Evolutionary conservation across 2,888 invertebrate species (phyloP).

Genomic region (Heteromyza rotundicornis): DNA sequence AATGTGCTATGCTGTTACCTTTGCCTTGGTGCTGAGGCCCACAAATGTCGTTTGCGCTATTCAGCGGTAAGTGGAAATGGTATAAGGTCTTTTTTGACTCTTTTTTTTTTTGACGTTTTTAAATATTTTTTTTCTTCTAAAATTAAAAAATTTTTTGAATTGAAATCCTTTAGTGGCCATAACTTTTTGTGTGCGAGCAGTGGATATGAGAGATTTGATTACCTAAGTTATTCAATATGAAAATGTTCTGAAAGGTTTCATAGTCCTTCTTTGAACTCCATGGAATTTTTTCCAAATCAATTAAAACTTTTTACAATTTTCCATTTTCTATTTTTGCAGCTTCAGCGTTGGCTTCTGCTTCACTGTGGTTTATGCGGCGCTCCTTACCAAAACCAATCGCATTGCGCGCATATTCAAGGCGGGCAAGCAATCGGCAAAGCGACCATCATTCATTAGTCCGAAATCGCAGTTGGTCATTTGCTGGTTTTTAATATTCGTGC

Average conservation of each 20-base stretch:
- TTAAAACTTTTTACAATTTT: no score
- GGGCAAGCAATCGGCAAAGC: constrained; percentile 92
- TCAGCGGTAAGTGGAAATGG: constrained; percentile 76
- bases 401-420: constrained; percentile 97
- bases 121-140: not conserved
- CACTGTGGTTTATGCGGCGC: constrained; percentile 94
- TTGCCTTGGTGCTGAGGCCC: constrained; percentile 85
- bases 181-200: no score
- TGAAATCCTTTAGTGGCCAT: no score
- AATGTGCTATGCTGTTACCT: constrained; percentile 92
- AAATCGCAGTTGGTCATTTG: constrained; percentile 91
- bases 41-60: constrained; percentile 89
- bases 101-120: not conserved
- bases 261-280: no score
- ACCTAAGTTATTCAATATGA: no score
- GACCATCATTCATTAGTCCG: constrained; percentile 92
- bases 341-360: constrained; percentile 95
- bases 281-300: no score
- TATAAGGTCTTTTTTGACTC: not conserved
- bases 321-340: no score
- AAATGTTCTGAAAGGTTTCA: no score
- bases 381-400: constrained; percentile 96
- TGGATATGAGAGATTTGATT: no score
- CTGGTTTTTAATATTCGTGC: constrained; percentile 82
- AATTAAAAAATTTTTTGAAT: no score